Evolutionary conservation across 2,888 invertebrate species (phyloP), one percentile per base, ranked within the genome.

Genomic region (Apotomis capreana): DNA sequence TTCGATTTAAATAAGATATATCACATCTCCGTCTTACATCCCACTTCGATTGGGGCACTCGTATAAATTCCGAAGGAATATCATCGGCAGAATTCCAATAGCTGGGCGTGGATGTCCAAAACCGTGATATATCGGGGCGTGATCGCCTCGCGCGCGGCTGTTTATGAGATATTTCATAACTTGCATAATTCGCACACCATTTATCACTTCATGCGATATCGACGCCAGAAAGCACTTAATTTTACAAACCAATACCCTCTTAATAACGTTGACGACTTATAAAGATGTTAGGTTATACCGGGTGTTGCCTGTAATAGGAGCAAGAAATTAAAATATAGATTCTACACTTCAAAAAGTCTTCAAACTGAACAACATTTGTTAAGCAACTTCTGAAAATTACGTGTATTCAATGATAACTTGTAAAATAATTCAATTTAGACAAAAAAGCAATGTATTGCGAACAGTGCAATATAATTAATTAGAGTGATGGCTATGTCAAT

Each of bases 81-180:
- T 87, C 87, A 88, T 88, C 87, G 84, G 86, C 87, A 88, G 88
- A 87, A 89, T 89, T 88, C 87, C 87, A 91, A 90, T 90, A 88
- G 84, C 81, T 81, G 83, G 84, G 85, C 86, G 86, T 84, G 87
- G 87, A 87, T 88, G 91, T 90, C 90, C 88, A 87, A 87, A 89
- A 85, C 83, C 80, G 83, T 92, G 91, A 92, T 91, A 90, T 91
- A 92, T 92, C 86, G 91, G 80, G 77, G 81, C 82, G 81, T 77
- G 82, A 81, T 83, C 84, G 86, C 79, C 80, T 80, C 78, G 77
- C 76, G 80, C 76, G 74, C 84, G 85, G 82, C 88, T 92, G 90
- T 91, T 90, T 91, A 90, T 91, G 87, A 90, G 86, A 91, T 91
- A 90, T 92, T 90, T 89, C 90, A 91, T 91, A 90, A 87, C 86